Evolutionary conservation across 2,888 invertebrate genomes (phyloP).

Genomic region (Caenorhabditis becei): DNA sequence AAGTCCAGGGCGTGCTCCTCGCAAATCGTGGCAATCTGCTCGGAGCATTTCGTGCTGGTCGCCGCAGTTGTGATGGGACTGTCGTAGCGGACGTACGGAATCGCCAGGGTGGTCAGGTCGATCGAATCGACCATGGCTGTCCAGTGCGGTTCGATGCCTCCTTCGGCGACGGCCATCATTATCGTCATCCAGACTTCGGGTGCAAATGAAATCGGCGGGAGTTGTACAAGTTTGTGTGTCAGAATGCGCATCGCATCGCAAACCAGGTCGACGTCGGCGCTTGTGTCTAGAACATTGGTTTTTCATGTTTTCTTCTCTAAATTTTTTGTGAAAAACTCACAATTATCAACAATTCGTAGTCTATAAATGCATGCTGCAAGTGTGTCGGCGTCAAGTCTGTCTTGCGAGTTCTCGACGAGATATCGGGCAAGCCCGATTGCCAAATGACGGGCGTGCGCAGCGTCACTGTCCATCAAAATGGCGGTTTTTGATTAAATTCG

Average conservation of each 20-base stretch:
- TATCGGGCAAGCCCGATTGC: constrained; percentile 45
- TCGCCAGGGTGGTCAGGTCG: constrained; percentile 5
- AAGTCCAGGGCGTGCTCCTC: constrained; percentile 20
- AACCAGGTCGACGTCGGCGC: constrained; percentile 34
- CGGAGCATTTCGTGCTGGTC: constrained; percentile 15
- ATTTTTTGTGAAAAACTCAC: constrained; percentile 28
- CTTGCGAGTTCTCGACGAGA: constrained; percentile 16
- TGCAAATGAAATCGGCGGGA: constrained; percentile 30
- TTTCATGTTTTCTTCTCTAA: background rate
- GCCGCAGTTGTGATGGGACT: background rate
- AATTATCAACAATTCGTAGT: constrained; percentile 50
- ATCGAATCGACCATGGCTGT: constrained; percentile 12
- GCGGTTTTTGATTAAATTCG: background rate
- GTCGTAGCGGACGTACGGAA: background rate
- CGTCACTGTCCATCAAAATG: constrained; percentile 15
- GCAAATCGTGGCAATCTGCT: constrained; percentile 40
- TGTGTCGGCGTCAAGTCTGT: background rate
- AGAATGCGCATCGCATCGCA: constrained; percentile 42
- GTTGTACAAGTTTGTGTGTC: constrained; percentile 24
- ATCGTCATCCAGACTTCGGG: constrained; percentile 51
- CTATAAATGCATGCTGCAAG: constrained; percentile 46
- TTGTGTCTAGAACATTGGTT: constrained; percentile 19
- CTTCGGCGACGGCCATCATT: constrained; percentile 31
- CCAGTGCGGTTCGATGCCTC: constrained; percentile 42
- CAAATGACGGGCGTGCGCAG: constrained; percentile 13